phyloP scores from a whole-genome alignment of 1,140 invertebrate species.

The Calosoma granatense region DNA sequence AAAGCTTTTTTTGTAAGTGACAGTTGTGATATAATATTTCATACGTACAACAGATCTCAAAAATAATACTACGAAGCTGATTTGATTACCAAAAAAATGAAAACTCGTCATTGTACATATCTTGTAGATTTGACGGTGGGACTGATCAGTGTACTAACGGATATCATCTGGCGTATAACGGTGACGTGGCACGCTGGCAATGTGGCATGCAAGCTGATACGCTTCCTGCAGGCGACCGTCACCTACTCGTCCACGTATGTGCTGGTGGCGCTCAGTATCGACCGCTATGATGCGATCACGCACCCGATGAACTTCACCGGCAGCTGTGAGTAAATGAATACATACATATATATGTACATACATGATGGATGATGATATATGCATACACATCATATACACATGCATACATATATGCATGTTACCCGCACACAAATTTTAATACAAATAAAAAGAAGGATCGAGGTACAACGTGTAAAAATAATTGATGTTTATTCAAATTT shows the following conservation, averaged over 20 bases:
- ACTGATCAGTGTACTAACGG: slow-evolving; percentile 49
- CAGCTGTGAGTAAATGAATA: slow-evolving; percentile 64
- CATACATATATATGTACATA: background rate
- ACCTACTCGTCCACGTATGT: slow-evolving; percentile 93
- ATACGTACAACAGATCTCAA: background rate
- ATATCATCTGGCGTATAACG: slow-evolving; percentile 52
- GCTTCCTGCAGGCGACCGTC: slow-evolving; percentile 51
- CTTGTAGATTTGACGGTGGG: slow-evolving; percentile 51
- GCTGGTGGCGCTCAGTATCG: slow-evolving; percentile 88
- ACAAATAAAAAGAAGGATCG: background rate
- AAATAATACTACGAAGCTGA: background rate
- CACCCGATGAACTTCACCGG: slow-evolving; percentile 92
- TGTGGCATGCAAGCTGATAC: slow-evolving; percentile 47
- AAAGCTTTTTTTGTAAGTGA: background rate
- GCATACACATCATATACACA: slow-evolving; percentile 1
- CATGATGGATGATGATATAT: no score
- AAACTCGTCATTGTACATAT: slow-evolving; percentile 4
- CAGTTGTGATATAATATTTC: background rate
- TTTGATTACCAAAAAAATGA: background rate
- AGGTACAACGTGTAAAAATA: background rate
- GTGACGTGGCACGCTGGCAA: slow-evolving; percentile 52
- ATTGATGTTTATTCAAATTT: background rate
- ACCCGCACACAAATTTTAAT: background rate
- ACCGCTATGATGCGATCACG: slow-evolving; percentile 89
- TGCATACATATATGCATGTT: slow-evolving; percentile 1